Percentiles rank a stretch among this genome's conserved stretches.
phyloP scores from a whole-genome alignment of 2,888 invertebrate species.

The Dicyrtomina minuta region DNA sequence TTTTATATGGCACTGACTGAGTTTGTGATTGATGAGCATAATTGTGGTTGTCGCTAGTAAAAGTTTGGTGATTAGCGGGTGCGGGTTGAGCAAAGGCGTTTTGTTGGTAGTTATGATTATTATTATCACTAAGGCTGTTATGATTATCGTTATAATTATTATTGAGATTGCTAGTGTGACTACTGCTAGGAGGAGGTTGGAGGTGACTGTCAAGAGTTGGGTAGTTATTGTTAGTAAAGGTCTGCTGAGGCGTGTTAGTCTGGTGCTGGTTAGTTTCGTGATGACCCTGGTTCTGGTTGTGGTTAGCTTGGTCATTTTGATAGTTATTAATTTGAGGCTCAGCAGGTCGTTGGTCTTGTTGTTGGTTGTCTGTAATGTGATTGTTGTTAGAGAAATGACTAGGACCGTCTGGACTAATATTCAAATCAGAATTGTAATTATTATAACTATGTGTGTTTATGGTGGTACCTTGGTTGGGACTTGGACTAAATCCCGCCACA shows the following conservation, averaged over 20 bases:
- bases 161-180: slow-evolving; percentile 4
- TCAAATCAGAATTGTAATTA: background rate
- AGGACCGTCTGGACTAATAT: background rate
- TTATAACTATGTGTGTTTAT: background rate
- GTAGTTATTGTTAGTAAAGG: slow-evolving; percentile 6
- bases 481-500: slow-evolving; percentile 16
- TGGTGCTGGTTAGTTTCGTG: slow-evolving; percentile 10
- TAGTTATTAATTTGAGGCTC: background rate
- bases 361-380: slow-evolving; percentile 22
- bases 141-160: slow-evolving; percentile 1
- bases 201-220: background rate
- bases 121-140: slow-evolving; percentile 12
- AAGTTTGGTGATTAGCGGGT: background rate
- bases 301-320: background rate
- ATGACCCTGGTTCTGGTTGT: background rate
- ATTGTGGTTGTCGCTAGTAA: slow-evolving; percentile 16
- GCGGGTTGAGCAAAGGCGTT: background rate
- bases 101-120: background rate
- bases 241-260: background rate
- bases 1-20: slow-evolving; percentile 21
- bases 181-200: background rate
- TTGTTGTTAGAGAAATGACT: slow-evolving; percentile 7
- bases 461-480: slow-evolving; percentile 8
- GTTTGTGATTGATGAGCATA: slow-evolving; percentile 14
- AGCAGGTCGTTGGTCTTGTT: background rate